Conservation (phyloP, 1,140 invertebrate genomes). For the Drosophila navojoa region DNA sequence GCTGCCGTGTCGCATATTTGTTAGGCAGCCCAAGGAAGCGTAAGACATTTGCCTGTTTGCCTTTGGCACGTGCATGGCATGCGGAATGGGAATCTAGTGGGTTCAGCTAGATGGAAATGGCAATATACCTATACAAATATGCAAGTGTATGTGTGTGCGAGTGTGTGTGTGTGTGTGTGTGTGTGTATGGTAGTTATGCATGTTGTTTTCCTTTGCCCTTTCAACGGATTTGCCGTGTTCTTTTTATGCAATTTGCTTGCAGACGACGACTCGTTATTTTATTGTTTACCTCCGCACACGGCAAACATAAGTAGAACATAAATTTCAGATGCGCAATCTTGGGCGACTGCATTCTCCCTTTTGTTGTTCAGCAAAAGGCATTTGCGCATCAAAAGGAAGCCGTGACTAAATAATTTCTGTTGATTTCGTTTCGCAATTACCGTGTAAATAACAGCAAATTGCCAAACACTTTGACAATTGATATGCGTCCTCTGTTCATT, state of each 20-base stretch:
- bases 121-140: too few relatives aligned
- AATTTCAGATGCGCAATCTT: slow-evolving; percentile 33
- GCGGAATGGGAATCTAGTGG: not conserved
- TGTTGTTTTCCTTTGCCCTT: slow-evolving; percentile 32
- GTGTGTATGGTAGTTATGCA: slow-evolving; percentile 22
- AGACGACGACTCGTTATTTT: slow-evolving; percentile 80
- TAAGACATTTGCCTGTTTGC: slow-evolving; percentile 76
- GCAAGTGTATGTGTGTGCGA: not conserved
- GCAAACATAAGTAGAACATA: slow-evolving; percentile 46
- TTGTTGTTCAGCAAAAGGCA: slow-evolving; percentile 9
- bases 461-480: slow-evolving; percentile 49
- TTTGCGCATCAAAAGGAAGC: not conserved
- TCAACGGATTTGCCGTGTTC: slow-evolving; percentile 34
- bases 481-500: slow-evolving; percentile 44
- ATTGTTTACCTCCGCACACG: slow-evolving; percentile 69
- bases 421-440: slow-evolving; percentile 38
- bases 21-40: slow-evolving; percentile 67
- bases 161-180: not conserved
- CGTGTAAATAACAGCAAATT: slow-evolving; percentile 34
- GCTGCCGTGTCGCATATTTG: slow-evolving; percentile 59
- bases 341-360: slow-evolving; percentile 27
- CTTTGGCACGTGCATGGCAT: slow-evolving; percentile 63
- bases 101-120: too few relatives aligned
- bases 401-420: slow-evolving; percentile 26
- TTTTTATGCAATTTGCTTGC: slow-evolving; percentile 72